Percentiles rank a stretch among this genome's conserved stretches.
Conservation (phyloP, 1,140 invertebrate genomes). For the Cyclargus thomasi region DNA sequence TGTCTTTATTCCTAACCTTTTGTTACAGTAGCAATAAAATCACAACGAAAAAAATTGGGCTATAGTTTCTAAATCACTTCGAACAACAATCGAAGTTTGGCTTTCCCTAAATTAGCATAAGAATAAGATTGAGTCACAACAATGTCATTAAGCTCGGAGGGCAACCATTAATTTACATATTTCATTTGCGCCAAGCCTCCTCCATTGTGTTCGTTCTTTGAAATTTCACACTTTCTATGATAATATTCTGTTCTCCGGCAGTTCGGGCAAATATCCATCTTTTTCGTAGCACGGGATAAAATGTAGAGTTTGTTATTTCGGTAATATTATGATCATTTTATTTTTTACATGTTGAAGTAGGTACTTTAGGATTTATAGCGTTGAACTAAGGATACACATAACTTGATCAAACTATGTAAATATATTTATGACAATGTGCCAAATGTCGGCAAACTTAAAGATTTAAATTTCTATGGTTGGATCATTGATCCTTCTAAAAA, state of each 20-base stretch:
- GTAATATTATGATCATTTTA: no score
- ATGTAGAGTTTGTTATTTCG: no score
- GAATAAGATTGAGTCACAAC: slow-evolving; percentile 41
- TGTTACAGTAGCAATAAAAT: not conserved
- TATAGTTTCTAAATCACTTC: not conserved
- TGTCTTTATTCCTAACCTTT: not conserved
- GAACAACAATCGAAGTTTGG: slow-evolving; percentile 15
- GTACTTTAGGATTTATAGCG: no score
- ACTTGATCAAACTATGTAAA: no score
- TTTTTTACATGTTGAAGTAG: no score
- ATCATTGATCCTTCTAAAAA: no score
- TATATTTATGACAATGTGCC: no score
- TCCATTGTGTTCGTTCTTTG: slow-evolving; percentile 7
- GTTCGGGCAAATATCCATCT: no score
- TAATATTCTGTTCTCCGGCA: not conserved
- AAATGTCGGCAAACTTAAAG: no score
- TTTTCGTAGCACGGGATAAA: not conserved
- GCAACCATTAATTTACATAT: slow-evolving; percentile 10
- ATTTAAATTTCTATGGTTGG: no score
- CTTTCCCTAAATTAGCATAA: slow-evolving; percentile 56
- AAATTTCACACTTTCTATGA: slow-evolving; percentile 8
- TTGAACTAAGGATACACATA: no score
- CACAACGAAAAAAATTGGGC: not conserved
- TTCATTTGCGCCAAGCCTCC: not conserved
- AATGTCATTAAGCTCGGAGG: slow-evolving; percentile 38